Evolutionary conservation across 2,797 vertebrate genomes (phyloP).

Genomic region (Melopsittacus undulatus): DNA sequence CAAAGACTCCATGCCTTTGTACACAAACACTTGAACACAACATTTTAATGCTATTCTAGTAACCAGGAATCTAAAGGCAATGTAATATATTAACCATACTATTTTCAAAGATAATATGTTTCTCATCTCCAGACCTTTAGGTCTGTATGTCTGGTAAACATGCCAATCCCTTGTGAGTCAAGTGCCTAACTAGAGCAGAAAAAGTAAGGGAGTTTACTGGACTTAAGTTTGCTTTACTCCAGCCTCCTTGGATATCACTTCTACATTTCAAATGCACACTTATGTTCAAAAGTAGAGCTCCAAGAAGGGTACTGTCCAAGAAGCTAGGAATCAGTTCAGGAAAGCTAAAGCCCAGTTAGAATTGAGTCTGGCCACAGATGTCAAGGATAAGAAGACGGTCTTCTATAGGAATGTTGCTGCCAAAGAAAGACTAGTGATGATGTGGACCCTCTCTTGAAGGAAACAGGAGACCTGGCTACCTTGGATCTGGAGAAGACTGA

Average conservation of each 20-base stretch:
- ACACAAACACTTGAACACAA: background rate
- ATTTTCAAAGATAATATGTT: background rate
- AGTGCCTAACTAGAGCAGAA: background rate
- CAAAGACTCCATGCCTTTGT: background rate
- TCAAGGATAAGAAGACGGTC: background rate
- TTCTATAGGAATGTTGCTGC: background rate
- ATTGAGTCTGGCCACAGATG: background rate
- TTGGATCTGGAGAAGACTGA: background rate
- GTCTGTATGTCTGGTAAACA: background rate
- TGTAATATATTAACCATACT: background rate
- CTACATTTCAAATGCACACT: background rate
- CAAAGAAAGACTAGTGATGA: background rate
- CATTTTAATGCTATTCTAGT: background rate
- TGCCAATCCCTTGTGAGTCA: background rate
- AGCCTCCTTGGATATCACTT: background rate
- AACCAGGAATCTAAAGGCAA: background rate
- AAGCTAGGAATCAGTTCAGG: background rate
- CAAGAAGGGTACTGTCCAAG: background rate
- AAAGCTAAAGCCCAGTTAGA: background rate
- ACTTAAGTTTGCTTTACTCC: background rate
- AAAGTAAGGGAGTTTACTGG: background rate
- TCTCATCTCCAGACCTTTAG: background rate
- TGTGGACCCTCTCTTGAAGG: background rate
- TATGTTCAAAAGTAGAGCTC: background rate
- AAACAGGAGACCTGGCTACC: background rate